Evolutionary conservation across 1,140 invertebrate genomes (phyloP), one percentile per base, ranked within the genome.

Genomic region (Caenorhabditis tropicalis): DNA sequence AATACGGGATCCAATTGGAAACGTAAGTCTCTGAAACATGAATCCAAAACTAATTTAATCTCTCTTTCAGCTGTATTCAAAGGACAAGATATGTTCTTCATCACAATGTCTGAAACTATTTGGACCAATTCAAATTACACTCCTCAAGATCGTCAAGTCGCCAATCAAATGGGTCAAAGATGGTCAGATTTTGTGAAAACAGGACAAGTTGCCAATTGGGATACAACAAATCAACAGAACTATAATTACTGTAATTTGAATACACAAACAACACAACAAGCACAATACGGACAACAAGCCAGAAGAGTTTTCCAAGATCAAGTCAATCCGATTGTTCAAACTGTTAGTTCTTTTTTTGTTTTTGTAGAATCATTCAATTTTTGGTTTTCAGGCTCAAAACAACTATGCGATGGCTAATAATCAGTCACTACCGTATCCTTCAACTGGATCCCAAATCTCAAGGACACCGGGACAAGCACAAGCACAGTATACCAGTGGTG

Each of bases 241-340:
- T 85, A 85, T 39, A 85, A 85, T 29, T 85, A 85, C 70, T 85
- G 84, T 46, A 82, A 85, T 81, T 27, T 85, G 79, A 82, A 82
- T 49, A 27, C 80, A 15, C 33, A 46, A 24, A 5, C 84, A 0
- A 79, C 48, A 9, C 56, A 74, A 33, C 56, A 85, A 15, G 21
- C 46, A 27, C 51, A 81, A 21, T 85, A 85, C 19, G 84, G 24
- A 7, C 53, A 43, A 70, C 80, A 82, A 16, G 84, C 84, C 3
- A 48, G 84, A 16, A 21, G 48, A 12, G 84, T 85, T 1, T 85
- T 85, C 84, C 80, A 85, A 29, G 48, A 82, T 43, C 80, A 85
- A 56, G 84, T 85, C 0, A 51, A 82, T 31, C 84, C 84, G 4
- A 82, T 85, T 79, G 80, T 82, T 15, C 70, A 56, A 27, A 56